Evolutionary conservation across 2,797 vertebrate species (phyloP), one percentile per base, ranked within the genome.

Genomic region (Thripadectes ignobilis): DNA sequence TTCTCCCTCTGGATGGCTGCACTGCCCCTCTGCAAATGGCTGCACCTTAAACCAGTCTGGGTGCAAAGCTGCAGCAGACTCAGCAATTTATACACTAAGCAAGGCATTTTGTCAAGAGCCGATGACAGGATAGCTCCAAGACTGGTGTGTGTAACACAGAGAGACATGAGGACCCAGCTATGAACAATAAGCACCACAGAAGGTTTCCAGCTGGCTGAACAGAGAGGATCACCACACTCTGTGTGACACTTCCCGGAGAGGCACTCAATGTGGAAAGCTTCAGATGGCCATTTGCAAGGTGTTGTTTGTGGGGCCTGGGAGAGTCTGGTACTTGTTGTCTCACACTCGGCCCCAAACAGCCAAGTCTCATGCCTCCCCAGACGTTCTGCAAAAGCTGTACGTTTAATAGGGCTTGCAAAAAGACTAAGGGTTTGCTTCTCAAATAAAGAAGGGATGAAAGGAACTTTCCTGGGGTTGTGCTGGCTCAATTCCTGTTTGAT

Each of bases 361-460:
- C 34, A 7, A 86, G 54, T 55, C 83, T 43, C 89, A 52, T 79
- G 63, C 91, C 66, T 93, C 86, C 91, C 94, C 94, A 93, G 95
- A 95, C 91, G 0, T 89, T 84, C 91, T 82, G 71, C 85, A 92
- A 86, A 97, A 94, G 76, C 89, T 75, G 63, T 66, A 59, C 43
- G 0, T 96, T 97, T 97, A 96, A 96, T 96, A 96, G 95, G 94
- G 85, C 95, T 97, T 93, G 87, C 92, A 94, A 95, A 96, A 95
- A 88, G 91, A 76, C 91, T 90, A 81, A 93, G 91, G 95, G 95
- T 94, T 94, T 93, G 79, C 94, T 92, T 95, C 92, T 93, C 95
- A 96, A 95, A 97, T 97, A 96, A 96, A 96, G 95, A 66, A 91
- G 85, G 95, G 95, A 97, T 96, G 96, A 97, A 96, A 97, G 95